Evolutionary conservation across 2,113 vertebrate genomes (phyloP).

Genomic region (Mus musculus): GRCm39 chr14:121910501-121911000

Average conservation of each 20-base stretch:
- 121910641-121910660: background rate
- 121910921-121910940: background rate
- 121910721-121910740: background rate
- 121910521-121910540: background rate
- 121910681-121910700: background rate
- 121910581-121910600: background rate
- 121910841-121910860: slow-evolving; percentile 4
- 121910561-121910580: background rate
- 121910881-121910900: background rate
- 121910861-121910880: background rate
- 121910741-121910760: background rate
- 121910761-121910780: background rate
- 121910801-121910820: background rate
- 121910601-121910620: background rate
- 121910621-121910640: background rate
- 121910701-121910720: background rate
- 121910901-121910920: background rate
- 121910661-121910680: background rate
- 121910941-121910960: background rate
- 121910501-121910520: background rate
- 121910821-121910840: background rate
- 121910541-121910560: background rate
- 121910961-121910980: slow-evolving; percentile 59
- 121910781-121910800: background rate
- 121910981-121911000: slow-evolving; percentile 18